Evolutionary conservation across 2,888 invertebrate genomes (phyloP), one percentile per base, ranked within the genome.

Genomic region (Chironomus riparius): DNA sequence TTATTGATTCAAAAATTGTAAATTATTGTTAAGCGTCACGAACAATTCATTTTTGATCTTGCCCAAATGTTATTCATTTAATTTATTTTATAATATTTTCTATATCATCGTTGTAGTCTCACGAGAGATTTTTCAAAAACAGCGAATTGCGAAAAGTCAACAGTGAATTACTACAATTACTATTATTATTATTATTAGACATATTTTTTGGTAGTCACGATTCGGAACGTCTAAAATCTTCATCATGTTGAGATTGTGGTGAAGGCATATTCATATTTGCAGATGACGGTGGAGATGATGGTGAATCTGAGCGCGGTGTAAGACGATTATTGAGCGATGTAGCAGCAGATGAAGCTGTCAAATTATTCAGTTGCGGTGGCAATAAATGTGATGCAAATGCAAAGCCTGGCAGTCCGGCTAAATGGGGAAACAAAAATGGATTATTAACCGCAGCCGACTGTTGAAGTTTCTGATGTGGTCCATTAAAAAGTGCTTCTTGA

Each of bases 391-490:
- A 79, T 62, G 79, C 82, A 78, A 85, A 83, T 15, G 85, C 83
- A 69, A 76, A 69, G 13, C 76, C 69, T 15, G 48, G 68, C 21
- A 76, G 15, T 70, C 87, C 86, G 18, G 87, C 85, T 75, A 89
- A 84, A 0, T 88, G 87, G 21, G 89, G 88, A 77, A 90, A 83
- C 3, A 90, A 82, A 70, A 89, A 81, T 4, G 89, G 88, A 79
- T 86, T 87, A 76, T 68, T 65, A 73, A 86, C 86, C 77, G 77
- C 70, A 68, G 72, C 69, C 61, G 38, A 22, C 47, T 47, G 69
- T 38, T 38, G 38, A n/a, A 61, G 47, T 22, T 65, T 70, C 15
- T 70, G 76, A 69, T 56, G 75, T 28, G n/a, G 38, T 12, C 21
- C 24, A 48, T 71, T 70, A 12, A 70, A 76, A 12, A 76, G 61